phyloP scores from a whole-genome alignment of 2,113 vertebrate genomes.

The Heterochromis multidens region DNA sequence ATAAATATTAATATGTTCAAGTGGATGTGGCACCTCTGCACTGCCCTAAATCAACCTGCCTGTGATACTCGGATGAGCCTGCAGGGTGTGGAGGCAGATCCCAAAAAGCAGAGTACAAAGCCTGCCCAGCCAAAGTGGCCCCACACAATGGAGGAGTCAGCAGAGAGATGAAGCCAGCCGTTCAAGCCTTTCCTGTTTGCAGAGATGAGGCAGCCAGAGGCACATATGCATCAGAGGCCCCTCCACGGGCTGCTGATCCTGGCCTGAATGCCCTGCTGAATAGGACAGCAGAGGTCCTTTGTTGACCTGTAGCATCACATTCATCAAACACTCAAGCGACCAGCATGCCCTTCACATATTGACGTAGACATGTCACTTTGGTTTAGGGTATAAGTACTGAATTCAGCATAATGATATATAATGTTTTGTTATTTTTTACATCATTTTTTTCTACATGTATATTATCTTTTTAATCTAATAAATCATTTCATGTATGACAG shows the following conservation, averaged over 20 bases:
- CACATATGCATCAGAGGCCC: slow-evolving; percentile 56
- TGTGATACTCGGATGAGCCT: slow-evolving; percentile 2
- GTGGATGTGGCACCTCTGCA: background rate
- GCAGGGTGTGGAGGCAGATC: slow-evolving; percentile 6
- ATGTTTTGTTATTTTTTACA: background rate
- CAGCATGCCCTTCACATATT: slow-evolving; percentile 6
- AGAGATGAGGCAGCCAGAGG: slow-evolving; percentile 49
- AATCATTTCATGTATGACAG: background rate
- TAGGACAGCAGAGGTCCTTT: slow-evolving; percentile 61
- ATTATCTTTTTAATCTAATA: background rate
- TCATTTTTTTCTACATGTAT: background rate
- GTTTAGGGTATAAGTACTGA: background rate
- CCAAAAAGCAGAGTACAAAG: slow-evolving; percentile 55
- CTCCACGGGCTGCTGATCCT: slow-evolving; percentile 63
- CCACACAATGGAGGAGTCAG: slow-evolving; percentile 69
- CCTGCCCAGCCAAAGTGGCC: slow-evolving; percentile 27
- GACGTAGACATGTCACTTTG: slow-evolving; percentile 18
- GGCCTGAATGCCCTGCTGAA: slow-evolving; percentile 63
- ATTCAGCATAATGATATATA: background rate
- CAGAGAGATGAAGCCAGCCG: slow-evolving; percentile 61
- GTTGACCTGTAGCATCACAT: slow-evolving; percentile 73
- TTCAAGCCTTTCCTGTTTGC: slow-evolving; percentile 65
- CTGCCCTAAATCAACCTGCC: background rate
- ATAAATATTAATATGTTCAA: background rate
- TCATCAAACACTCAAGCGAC: slow-evolving; percentile 53